These are phyloP conservation scores for Rhamnusium bicolor DNA, from an alignment of 2,888 invertebrate genomes.

Conservation along the genomic window DNA sequence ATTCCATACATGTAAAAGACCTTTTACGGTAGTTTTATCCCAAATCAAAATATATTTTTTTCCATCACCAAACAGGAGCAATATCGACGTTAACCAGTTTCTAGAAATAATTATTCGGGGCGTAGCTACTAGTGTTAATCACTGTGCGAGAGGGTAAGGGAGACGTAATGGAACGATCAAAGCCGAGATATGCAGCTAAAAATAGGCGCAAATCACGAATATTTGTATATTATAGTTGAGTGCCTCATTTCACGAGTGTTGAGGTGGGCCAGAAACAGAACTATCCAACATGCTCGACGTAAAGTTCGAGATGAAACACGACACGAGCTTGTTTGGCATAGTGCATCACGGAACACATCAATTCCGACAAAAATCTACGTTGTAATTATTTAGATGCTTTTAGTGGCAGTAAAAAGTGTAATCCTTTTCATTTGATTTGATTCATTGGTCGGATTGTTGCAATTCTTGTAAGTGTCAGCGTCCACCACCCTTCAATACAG, in stretches of 20 bases:
- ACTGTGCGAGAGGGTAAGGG: background rate
- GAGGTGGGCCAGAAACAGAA: constrained; percentile 69
- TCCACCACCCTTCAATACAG: too few relatives aligned
- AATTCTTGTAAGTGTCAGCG: too few relatives aligned
- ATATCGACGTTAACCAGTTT: background rate
- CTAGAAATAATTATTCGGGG: background rate
- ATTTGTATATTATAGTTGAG: constrained; percentile 49
- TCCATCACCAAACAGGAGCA: background rate
- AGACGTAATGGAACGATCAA: background rate
- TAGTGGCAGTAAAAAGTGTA: too few relatives aligned
- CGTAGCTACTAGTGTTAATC: background rate
- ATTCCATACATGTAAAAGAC: too few relatives aligned
- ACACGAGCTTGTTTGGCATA: background rate
- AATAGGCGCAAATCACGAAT: constrained; percentile 47
- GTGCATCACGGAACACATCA: background rate
- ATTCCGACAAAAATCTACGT: background rate
- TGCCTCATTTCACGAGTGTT: constrained; percentile 60
- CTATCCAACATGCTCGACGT: background rate
- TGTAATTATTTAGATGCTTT: too few relatives aligned
- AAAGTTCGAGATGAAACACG: background rate
- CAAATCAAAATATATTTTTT: background rate
- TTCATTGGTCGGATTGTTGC: too few relatives aligned
- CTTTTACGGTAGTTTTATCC: too few relatives aligned
- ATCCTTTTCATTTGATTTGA: too few relatives aligned
- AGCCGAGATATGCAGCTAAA: constrained; percentile 32